Evolutionary conservation across 1,140 invertebrate species (phyloP), one percentile per base, ranked within the genome.

Genomic region (Drosophila paulistorum): DNA sequence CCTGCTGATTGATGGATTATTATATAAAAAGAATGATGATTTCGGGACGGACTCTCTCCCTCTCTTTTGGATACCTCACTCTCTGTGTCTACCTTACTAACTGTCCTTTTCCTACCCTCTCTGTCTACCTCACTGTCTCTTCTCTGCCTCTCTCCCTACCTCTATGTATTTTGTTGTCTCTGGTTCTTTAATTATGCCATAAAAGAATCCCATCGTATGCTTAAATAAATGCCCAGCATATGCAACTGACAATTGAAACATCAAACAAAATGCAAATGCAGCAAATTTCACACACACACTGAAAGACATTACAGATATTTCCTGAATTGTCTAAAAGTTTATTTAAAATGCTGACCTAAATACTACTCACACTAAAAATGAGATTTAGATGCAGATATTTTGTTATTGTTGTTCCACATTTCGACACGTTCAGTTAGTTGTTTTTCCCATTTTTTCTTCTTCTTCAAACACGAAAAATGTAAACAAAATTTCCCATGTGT

Each of bases 1-100:
- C 68, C 68, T 70, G 70, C 64, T 79, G 83, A 86, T 86, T 87
- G 82, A 86, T 86, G 79, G 83, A 78, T 78, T 42, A 54, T 65
- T 74, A 65, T 74, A 73, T 79, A 51, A 10, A 37, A 37, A 37
- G 7, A 37, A 37, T 10, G 10, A 37, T 30, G 30, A 30, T 30
- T 30, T 30, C 30, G 6, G 7, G 30, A 30, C 30, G 30, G 30
- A 30, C 30, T 26, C 23, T 26, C 2, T 26, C 23, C 3, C 23
- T 26, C 23, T 26, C 23, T 3, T 23, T 23, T 23, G 23, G 23
- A 2, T 23, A 23, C 3, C 54, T 20, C 37, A 59, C 51, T 30
- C 48, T 39, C 17, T 14, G 20, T 37, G 20, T 26, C 72, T 64
- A 37, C 10, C 35, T 10, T n/a, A 54, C 6, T 17, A 1, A 9